Percentiles rank a stretch among this genome's conserved stretches.
phyloP scores from a whole-genome alignment of 2,888 invertebrate species.

The Amiota communis region DNA sequence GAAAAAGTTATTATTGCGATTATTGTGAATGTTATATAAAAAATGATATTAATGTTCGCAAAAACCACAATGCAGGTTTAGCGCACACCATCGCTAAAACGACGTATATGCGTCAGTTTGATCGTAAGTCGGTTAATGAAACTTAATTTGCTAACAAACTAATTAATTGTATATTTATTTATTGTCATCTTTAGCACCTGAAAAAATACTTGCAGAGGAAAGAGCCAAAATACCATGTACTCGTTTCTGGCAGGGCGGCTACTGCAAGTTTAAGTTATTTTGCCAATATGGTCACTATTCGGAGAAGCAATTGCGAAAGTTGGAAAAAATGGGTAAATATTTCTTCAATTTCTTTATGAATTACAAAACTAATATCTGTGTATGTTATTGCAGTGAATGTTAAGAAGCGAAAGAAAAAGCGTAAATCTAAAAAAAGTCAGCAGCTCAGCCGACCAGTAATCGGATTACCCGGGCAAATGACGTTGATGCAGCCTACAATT shows the following conservation, averaged over 20 bases:
- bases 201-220: constrained; percentile 54
- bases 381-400: not conserved
- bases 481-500: not conserved
- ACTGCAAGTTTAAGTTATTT: constrained; percentile 65
- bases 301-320: constrained; percentile 54
- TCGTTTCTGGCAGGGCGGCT: constrained; percentile 57
- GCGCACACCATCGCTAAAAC: constrained; percentile 66
- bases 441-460: not conserved
- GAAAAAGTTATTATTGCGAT: constrained; percentile 71
- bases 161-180: not conserved
- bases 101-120: constrained; percentile 59
- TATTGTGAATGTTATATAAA: constrained; percentile 71
- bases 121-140: constrained; percentile 43
- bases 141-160: not conserved
- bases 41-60: constrained; percentile 69
- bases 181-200: constrained; percentile 50
- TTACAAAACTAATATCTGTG: not conserved
- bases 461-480: constrained; percentile 36
- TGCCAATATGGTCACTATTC: constrained; percentile 68
- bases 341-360: not conserved
- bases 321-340: constrained; percentile 57
- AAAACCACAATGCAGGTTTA: constrained; percentile 66
- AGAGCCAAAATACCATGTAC: constrained; percentile 56
- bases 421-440: not conserved
- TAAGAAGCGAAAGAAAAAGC: not conserved